phyloP scores from a whole-genome alignment of 2,797 vertebrate species.

The Chelmon rostratus region DNA sequence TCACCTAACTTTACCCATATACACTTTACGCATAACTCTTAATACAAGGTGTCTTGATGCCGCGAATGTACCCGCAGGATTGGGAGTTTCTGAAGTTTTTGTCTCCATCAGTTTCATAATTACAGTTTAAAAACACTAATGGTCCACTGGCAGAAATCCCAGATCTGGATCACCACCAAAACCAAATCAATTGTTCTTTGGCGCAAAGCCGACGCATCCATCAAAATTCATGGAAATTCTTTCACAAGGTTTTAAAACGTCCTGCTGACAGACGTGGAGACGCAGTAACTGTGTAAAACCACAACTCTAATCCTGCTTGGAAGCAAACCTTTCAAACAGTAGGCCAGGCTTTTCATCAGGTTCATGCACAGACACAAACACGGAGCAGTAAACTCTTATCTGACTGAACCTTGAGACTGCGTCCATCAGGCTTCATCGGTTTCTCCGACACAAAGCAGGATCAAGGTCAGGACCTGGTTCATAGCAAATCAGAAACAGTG shows the following conservation, averaged over 20 bases:
- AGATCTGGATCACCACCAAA: constrained; percentile 48
- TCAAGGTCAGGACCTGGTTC: constrained; percentile 2
- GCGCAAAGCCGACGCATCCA: constrained; percentile 2
- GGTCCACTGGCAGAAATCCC: constrained; percentile 27
- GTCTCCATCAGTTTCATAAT: constrained; percentile 33
- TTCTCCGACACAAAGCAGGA: neutral
- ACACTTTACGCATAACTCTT: neutral
- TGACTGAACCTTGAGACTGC: constrained; percentile 58
- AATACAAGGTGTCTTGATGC: neutral
- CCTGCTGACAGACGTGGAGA: constrained; percentile 29
- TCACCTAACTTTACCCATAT: neutral
- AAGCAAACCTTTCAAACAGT: constrained; percentile 9
- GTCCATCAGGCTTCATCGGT: neutral
- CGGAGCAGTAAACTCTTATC: constrained; percentile 62
- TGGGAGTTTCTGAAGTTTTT: constrained; percentile 15
- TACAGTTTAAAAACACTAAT: constrained; percentile 38
- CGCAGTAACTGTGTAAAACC: constrained; percentile 3
- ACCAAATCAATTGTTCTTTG: constrained; percentile 33
- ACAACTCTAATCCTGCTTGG: constrained; percentile 7
- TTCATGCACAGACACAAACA: constrained; percentile 21
- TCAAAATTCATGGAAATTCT: constrained; percentile 31
- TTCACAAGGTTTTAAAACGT: constrained; percentile 24
- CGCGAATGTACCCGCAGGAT: constrained; percentile 4
- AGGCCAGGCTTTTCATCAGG: neutral
- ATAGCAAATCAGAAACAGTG: neutral